Evolutionary conservation across 2,888 invertebrate species (phyloP).

Genomic region (Eilema depressum): DNA sequence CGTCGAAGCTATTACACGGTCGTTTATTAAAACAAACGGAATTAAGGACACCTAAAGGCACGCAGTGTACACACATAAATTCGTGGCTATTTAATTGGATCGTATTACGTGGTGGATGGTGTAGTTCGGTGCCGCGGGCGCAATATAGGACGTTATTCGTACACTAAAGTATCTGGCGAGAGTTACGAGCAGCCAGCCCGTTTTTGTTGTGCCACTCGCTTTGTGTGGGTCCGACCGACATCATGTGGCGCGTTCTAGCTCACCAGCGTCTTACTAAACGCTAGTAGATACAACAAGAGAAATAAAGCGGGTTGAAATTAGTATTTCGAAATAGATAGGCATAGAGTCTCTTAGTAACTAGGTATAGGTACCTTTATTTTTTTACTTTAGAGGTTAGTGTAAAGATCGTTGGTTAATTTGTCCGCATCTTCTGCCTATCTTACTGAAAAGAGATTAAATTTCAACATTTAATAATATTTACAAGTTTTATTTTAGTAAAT

Average conservation of each 20-base stretch:
- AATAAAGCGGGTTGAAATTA: neutral
- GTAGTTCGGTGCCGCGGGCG: constrained; percentile 65
- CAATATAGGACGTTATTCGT: constrained; percentile 76
- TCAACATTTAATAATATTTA: no score
- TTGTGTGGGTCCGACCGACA: constrained; percentile 40
- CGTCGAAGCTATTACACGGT: constrained; percentile 49
- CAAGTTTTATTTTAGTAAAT: no score
- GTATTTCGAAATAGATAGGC: no score
- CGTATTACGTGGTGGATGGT: constrained; percentile 76
- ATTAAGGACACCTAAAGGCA: constrained; percentile 65
- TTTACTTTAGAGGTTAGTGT: no score
- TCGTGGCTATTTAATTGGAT: constrained; percentile 78
- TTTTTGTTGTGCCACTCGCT: constrained; percentile 56
- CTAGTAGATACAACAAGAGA: constrained; percentile 15
- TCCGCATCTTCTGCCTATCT: no score
- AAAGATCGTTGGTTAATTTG: no score
- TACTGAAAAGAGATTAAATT: no score
- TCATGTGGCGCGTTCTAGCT: constrained; percentile 50
- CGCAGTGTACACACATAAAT: constrained; percentile 71
- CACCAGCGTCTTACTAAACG: constrained; percentile 33
- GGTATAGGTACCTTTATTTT: no score
- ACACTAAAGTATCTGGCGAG: constrained; percentile 72
- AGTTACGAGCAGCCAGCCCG: constrained; percentile 71
- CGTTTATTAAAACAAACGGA: constrained; percentile 62
- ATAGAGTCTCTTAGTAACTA: no score